Evolutionary conservation across 2,113 vertebrate species (phyloP), one percentile per base, ranked within the genome.

Genomic region (Istiophorus platypterus): DNA sequence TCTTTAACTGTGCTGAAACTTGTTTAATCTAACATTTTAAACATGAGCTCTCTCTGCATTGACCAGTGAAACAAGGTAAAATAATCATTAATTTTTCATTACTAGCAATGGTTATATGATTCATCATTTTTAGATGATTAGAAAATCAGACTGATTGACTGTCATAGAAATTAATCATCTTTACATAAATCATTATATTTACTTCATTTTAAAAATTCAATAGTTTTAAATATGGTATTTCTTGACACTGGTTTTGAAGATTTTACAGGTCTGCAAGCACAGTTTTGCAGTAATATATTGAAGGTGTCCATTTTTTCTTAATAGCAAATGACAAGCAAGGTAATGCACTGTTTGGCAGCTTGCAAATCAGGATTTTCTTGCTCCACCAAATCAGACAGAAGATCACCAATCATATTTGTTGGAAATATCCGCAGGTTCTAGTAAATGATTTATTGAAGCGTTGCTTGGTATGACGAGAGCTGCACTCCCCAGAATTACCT

Each of bases 341-440:
- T 78, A 45, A 41, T 58, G 68, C 58, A 52, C 24, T 62, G 54
- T 79, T 59, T 67, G 70, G 34, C 70, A 79, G 34, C 26, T 27
- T 70, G 66, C 73, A 89, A 78, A 86, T 84, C 65, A 78, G 42
- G 45, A 76, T 82, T 80, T 79, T 82, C 79, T 64, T 64, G 29
- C 74, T 66, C 12, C 54, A 79, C 37, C 31, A 72, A 75, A 79
- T 80, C 57, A 65, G 27, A 82, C 42, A 64, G 66, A 67, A 67
- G 34, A 81, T 75, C 70, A 69, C 26, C 22, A 57, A 9, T 29
- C 37, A 67, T 29, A 37, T 74, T 81, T 65, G 57, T 12, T 29
- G 29, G 52, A 63, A 76, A 72, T 62, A 67, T 51, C 18, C 56
- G 37, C n/a, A 63, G 51, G 78, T 79, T 56, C 22, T 34, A 8